These are phyloP conservation scores for Hesperophylax magnus DNA, from an alignment of 1,140 invertebrate species.

Conservation along the genomic window DNA sequence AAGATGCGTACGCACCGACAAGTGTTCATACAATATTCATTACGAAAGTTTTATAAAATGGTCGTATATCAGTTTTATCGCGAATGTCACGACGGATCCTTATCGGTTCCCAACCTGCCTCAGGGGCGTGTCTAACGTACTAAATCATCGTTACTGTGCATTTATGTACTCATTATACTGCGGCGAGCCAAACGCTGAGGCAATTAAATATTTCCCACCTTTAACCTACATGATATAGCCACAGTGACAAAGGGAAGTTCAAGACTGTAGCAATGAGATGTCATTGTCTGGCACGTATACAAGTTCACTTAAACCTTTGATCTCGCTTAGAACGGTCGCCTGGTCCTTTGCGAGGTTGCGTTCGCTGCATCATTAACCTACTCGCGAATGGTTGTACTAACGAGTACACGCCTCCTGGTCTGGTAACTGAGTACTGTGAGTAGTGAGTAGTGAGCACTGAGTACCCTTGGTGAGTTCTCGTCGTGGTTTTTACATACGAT, in stretches of 20 bases:
- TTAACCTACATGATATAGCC: not conserved
- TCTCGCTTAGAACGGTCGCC: conserved; percentile 33
- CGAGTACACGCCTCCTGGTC: too few species aligned
- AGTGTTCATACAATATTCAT: too few species aligned
- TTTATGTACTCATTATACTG: not conserved
- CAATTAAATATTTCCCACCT: conserved; percentile 25
- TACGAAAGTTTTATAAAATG: too few species aligned
- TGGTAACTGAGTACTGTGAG: too few species aligned
- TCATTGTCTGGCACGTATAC: conserved; percentile 12
- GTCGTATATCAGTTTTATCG: not conserved
- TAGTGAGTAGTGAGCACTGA: too few species aligned
- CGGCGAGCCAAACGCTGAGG: not conserved
- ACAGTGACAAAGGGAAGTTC: conserved; percentile 33
- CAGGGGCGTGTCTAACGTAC: not conserved
- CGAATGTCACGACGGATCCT: conserved; percentile 42
- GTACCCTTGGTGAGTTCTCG: not conserved
- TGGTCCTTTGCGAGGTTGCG: conserved; percentile 20
- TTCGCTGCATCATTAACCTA: conserved; percentile 33
- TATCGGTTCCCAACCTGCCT: conserved; percentile 19
- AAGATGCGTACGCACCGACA: too few species aligned
- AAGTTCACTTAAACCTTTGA: conserved; percentile 31
- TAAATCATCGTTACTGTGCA: conserved; percentile 16
- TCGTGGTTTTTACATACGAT: conserved; percentile 2
- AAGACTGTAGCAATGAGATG: conserved; percentile 32
- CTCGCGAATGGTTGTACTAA: not conserved